A percentile compares a stretch with the other conserved stretches of the same genome.
Evolutionary conservation across 2,888 invertebrate genomes (phyloP).

Genomic region (Lycaena phlaeas): DNA sequence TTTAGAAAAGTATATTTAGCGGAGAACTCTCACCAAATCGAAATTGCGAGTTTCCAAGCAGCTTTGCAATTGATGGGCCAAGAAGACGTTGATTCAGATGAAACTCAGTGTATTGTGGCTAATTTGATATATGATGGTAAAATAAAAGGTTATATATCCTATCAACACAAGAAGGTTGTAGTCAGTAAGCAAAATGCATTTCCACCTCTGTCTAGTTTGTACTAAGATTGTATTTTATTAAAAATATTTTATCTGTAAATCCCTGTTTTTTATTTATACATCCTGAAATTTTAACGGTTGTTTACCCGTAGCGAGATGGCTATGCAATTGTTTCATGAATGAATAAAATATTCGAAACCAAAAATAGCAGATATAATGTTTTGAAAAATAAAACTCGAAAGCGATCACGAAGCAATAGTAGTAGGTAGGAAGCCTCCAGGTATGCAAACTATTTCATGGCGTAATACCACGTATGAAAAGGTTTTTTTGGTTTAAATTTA

Average conservation of each 20-base stretch:
- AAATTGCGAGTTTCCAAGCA: constrained; percentile 85
- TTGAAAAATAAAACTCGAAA: no score
- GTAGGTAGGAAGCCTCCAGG: no score
- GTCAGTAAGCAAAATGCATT: constrained; percentile 98
- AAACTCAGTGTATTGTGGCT: constrained; percentile 96
- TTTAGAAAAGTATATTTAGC: constrained; percentile 91
- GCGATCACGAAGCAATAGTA: no score
- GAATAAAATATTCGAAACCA: no score
- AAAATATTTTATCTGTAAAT: not conserved
- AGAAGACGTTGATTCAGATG: constrained; percentile 91
- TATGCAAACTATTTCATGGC: no score
- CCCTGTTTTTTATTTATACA: not conserved
- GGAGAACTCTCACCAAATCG: constrained; percentile 88
- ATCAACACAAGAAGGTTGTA: constrained; percentile 96
- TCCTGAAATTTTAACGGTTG: no score
- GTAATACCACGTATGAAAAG: no score
- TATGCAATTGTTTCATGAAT: no score
- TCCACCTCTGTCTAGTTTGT: constrained; percentile 81
- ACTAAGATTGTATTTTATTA: constrained; percentile 23
- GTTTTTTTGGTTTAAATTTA: no score
- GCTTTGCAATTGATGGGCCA: constrained; percentile 88
- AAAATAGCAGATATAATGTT: no score
- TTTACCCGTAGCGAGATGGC: no score
- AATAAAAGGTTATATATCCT: constrained; percentile 98
- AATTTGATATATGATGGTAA: constrained; percentile 97